phyloP scores from a whole-genome alignment of 1,140 invertebrate genomes.

The Neotoxoptera formosana region DNA sequence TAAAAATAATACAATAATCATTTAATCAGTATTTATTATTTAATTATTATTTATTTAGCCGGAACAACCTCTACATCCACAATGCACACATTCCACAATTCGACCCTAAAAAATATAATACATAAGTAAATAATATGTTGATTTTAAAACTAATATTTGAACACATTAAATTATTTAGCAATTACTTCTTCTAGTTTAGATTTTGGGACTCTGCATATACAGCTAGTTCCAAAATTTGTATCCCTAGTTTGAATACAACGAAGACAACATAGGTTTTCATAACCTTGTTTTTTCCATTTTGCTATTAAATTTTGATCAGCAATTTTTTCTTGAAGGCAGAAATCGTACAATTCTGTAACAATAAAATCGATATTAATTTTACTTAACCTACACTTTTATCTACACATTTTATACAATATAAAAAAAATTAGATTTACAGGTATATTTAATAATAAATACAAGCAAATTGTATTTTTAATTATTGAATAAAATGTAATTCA shows the following conservation, averaged over 20 bases:
- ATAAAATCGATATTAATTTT: conserved; percentile 59
- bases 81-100: conserved; percentile 97
- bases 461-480: background rate
- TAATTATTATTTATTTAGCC: conserved; percentile 67
- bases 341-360: conserved; percentile 91
- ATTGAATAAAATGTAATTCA: background rate
- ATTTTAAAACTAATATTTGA: background rate
- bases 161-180: background rate
- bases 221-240: conserved; percentile 99
- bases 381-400: background rate
- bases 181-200: conserved; percentile 93
- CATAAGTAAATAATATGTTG: conserved; percentile 34
- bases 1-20: conserved; percentile 27
- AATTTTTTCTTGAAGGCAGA: conserved; percentile 95
- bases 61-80: conserved; percentile 95
- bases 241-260: conserved; percentile 98
- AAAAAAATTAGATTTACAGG: background rate
- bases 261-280: conserved; percentile 99
- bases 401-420: too few species aligned
- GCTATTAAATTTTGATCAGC: conserved; percentile 98
- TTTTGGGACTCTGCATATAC: conserved; percentile 98
- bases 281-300: conserved; percentile 99
- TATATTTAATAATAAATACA: background rate
- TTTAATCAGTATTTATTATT: background rate
- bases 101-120: conserved; percentile 73